Evolutionary conservation across 2,888 invertebrate genomes (phyloP).

Genomic region (Idaea aversata): DNA sequence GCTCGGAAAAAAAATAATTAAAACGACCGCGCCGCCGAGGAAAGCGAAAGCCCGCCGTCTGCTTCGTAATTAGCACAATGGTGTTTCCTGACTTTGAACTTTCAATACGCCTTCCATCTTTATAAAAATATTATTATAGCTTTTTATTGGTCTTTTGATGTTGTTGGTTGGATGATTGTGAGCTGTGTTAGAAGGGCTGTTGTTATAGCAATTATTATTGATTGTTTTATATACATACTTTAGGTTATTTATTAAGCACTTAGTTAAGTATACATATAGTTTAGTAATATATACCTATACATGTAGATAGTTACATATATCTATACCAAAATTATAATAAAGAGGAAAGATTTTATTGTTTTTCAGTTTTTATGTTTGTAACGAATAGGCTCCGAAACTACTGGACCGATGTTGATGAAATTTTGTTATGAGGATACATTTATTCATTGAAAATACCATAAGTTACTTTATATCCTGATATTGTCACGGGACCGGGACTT

Average conservation of each 20-base stretch:
- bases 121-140: conserved; percentile 31
- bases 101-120: conserved; percentile 69
- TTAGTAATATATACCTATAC: no score
- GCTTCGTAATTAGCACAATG: conserved; percentile 80
- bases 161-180: not conserved
- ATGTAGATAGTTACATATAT: no score
- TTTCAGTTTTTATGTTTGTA: no score
- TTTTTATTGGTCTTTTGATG: not conserved
- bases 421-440: no score
- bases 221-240: not conserved
- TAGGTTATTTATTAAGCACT: not conserved
- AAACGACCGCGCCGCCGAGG: conserved; percentile 72
- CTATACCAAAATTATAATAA: no score
- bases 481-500: no score
- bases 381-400: no score
- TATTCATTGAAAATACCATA: no score
- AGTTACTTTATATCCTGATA: no score
- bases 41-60: conserved; percentile 80
- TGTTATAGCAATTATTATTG: not conserved
- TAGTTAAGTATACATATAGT: not conserved
- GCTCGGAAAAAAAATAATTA: conserved; percentile 77
- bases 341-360: no score
- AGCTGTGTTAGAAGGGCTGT: not conserved
- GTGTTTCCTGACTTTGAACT: conserved; percentile 80
- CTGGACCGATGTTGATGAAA: no score